Evolutionary conservation across 2,888 invertebrate genomes (phyloP), one percentile per base, ranked within the genome.

Genomic region (Limnephilus auricula): DNA sequence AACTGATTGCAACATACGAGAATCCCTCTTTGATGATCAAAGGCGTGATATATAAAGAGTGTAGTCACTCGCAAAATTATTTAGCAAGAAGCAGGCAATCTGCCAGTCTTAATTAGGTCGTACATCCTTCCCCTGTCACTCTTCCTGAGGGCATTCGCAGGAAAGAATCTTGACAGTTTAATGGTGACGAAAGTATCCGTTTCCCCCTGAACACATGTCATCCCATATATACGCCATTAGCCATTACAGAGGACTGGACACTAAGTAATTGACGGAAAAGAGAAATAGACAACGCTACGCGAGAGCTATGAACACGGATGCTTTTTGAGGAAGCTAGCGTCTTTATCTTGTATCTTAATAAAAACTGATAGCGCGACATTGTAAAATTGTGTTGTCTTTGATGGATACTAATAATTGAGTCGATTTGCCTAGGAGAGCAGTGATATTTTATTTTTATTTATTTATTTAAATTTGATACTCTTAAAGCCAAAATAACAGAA

Each of bases 181-280:
- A 84, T 84, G 45, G 84, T 40, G 84, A 34, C 84, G n/a, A 84
- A 37, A 84, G 84, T 84, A 37, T 84, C 84, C 25, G n/a, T 84
- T 34, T 84, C 84, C 84, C 25, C 37, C n/a, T 12, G 40, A 37
- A 84, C 84, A 40, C 84, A n/a, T 84, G 37, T 84, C 84, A 37
- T n/a, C 37, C n/a, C 37, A 37, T 37, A 12, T 84, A 45, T 40
- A 84, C n/a, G 40, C 37, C 84, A 37, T 37, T 84, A 25, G 37
- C 84, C n/a, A 25, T 82, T 32, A 82, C 82, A 18, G 25, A 84
- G 84, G 84, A 15, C 37, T 84, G 25, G 37, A 34, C 84, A 12
- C 25, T 34, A 84, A 84, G 84, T 84, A 34, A 84, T 84, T 84
- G 84, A 45, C 37, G 45, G 6, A 25, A 82, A 82, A 34, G 31